These are phyloP conservation scores for Dyspetes luteomarginatus DNA, from an alignment of 2,888 invertebrate species.

Conservation along the genomic window DNA sequence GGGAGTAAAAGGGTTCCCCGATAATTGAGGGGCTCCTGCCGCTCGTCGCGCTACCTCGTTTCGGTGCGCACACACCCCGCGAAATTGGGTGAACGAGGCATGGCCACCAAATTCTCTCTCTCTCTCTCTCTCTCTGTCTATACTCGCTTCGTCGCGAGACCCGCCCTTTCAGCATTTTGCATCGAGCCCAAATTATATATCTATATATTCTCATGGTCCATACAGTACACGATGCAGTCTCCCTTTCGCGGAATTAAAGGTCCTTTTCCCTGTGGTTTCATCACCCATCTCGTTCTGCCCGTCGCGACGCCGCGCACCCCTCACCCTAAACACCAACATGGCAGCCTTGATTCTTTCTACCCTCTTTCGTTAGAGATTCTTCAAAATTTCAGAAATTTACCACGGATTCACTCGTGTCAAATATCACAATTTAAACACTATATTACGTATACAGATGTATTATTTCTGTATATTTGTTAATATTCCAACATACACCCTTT, in stretches of 20 bases:
- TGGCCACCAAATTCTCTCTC: slow-evolving; percentile 73
- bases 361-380: not conserved
- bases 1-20: slow-evolving; percentile 55
- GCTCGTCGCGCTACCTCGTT: slow-evolving; percentile 75
- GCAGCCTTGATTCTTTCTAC: slow-evolving; percentile 13
- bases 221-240: slow-evolving; percentile 26
- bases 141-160: slow-evolving; percentile 33
- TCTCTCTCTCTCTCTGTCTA: slow-evolving; percentile 65
- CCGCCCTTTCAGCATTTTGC: slow-evolving; percentile 57
- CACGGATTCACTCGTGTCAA: slow-evolving; percentile 2
- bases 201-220: not conserved
- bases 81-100: slow-evolving; percentile 78
- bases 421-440: too few relatives aligned
- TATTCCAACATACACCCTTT: too few relatives aligned
- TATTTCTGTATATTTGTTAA: too few relatives aligned
- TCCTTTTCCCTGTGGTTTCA: too few relatives aligned
- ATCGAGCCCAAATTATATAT: not conserved
- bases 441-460: not conserved
- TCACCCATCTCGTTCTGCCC: slow-evolving; percentile 16
- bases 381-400: not conserved
- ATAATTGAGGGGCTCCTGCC: slow-evolving; percentile 78
- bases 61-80: slow-evolving; percentile 73
- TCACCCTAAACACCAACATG: slow-evolving; percentile 46
- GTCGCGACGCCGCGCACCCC: slow-evolving; percentile 46
- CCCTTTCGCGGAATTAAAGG: slow-evolving; percentile 32